Percentiles rank a stretch among this genome's conserved stretches.
Conservation (phyloP, 2,888 invertebrate genomes). For the Margaritifera margaritifera region DNA sequence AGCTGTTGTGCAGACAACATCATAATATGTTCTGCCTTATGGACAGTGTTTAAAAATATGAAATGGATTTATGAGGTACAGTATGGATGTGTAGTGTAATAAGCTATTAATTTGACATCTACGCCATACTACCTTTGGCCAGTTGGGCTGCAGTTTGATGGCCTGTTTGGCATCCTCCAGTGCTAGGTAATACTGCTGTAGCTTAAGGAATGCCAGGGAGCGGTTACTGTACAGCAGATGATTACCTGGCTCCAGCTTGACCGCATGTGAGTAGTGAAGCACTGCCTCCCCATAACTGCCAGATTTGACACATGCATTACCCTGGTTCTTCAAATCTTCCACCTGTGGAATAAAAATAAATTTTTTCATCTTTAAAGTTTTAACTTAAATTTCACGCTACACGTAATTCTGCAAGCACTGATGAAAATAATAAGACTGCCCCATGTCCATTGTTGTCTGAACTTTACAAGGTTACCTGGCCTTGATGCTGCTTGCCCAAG, state of each 20-base stretch:
- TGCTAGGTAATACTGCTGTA: constrained; percentile 84
- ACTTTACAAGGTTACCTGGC: too few species aligned
- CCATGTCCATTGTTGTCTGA: too few species aligned
- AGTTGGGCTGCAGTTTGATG: constrained; percentile 82
- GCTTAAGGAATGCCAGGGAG: constrained; percentile 85
- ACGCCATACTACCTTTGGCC: constrained; percentile 81
- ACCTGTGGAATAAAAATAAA: constrained; percentile 60
- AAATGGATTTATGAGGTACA: background rate
- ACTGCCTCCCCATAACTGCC: constrained; percentile 84
- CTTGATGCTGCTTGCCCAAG: too few species aligned
- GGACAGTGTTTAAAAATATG: background rate
- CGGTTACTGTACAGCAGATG: constrained; percentile 85
- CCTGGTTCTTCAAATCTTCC: constrained; percentile 82
- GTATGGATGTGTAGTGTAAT: background rate
- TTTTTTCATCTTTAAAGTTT: too few species aligned
- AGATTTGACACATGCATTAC: constrained; percentile 84
- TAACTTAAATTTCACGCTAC: too few species aligned
- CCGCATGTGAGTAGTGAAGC: constrained; percentile 85
- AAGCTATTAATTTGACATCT: background rate
- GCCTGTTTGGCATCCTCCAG: constrained; percentile 85
- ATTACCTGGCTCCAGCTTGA: constrained; percentile 83
- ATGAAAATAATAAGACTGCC: too few species aligned
- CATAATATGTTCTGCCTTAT: background rate
- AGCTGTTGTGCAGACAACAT: too few species aligned
- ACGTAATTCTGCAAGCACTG: background rate